These are phyloP conservation scores for Megaleporinus macrocephalus DNA, from an alignment of 2,113 vertebrate species.

Conservation along the genomic window DNA sequence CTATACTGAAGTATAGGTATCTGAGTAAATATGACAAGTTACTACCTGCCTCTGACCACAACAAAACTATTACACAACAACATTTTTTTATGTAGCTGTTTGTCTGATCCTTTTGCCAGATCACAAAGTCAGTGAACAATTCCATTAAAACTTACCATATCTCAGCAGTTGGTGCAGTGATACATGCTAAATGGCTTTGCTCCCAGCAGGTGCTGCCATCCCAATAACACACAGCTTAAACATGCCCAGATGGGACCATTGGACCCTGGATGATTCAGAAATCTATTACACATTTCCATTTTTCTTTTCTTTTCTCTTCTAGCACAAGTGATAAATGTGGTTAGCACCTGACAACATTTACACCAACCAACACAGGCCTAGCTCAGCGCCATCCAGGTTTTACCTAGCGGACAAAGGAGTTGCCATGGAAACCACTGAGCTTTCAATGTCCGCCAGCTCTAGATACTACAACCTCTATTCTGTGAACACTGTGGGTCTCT, in stretches of 20 bases:
- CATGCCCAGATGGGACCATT: constrained; percentile 31
- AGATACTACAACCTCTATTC: constrained; percentile 52
- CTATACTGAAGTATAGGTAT: too few species aligned
- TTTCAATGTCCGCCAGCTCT: constrained; percentile 53
- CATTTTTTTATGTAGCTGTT: too few species aligned
- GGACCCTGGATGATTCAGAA: constrained; percentile 43
- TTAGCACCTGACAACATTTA: constrained; percentile 49
- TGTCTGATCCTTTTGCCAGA: background rate
- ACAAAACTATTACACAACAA: too few species aligned
- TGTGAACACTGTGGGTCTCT: constrained; percentile 37
- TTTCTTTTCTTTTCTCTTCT: constrained; percentile 49
- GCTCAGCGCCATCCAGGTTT: constrained; percentile 54
- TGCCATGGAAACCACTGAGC: constrained; percentile 40
- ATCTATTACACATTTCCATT: constrained; percentile 29
- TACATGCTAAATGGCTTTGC: constrained; percentile 6
- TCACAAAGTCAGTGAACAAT: background rate
- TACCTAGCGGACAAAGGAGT: constrained; percentile 48
- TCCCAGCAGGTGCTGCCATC: constrained; percentile 12
- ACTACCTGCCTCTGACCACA: too few species aligned
- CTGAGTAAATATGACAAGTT: too few species aligned
- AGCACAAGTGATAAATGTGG: constrained; percentile 47
- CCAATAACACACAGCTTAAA: constrained; percentile 38
- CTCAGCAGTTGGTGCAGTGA: constrained; percentile 5
- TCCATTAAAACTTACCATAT: constrained; percentile 53
- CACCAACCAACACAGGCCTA: constrained; percentile 35